A percentile compares a stretch with the other conserved stretches of the same genome.
These are phyloP conservation scores for Engystomops pustulosus DNA, from an alignment of 2,113 vertebrate genomes.

Conservation along the genomic window DNA sequence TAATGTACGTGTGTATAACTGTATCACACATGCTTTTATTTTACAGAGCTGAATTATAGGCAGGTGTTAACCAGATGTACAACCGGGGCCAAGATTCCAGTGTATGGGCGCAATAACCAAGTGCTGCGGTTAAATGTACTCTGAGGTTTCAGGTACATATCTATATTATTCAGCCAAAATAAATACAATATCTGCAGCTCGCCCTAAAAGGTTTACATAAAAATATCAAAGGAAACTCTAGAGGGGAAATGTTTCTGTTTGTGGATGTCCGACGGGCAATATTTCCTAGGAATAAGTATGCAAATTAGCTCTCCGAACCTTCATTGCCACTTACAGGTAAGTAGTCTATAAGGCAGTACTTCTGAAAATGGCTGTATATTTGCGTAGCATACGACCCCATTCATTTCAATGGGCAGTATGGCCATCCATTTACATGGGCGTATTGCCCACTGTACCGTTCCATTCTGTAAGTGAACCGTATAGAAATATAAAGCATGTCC, in stretches of 20 bases:
- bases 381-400: too few species aligned
- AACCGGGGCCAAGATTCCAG: constrained; percentile 1
- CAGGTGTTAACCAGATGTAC: constrained; percentile 39
- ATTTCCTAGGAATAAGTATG: too few species aligned
- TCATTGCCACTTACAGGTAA: too few species aligned
- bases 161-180: background rate
- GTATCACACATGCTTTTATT: background rate
- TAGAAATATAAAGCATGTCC: too few species aligned
- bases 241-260: background rate
- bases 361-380: too few species aligned
- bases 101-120: constrained; percentile 7
- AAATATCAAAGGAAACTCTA: background rate
- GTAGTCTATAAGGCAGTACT: too few species aligned
- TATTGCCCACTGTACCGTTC: too few species aligned
- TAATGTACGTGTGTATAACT: background rate
- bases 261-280: too few species aligned
- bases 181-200: background rate
- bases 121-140: background rate
- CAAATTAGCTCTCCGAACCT: too few species aligned
- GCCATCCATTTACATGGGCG: too few species aligned
- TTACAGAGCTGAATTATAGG: background rate
- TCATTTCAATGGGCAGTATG: too few species aligned
- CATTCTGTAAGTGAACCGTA: too few species aligned
- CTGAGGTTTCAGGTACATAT: background rate
- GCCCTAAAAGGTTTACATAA: background rate